A percentile compares a stretch with the other conserved stretches of the same genome.
Evolutionary conservation across 2,797 vertebrate species (phyloP).

Genomic region (Borostomias antarcticus): DNA sequence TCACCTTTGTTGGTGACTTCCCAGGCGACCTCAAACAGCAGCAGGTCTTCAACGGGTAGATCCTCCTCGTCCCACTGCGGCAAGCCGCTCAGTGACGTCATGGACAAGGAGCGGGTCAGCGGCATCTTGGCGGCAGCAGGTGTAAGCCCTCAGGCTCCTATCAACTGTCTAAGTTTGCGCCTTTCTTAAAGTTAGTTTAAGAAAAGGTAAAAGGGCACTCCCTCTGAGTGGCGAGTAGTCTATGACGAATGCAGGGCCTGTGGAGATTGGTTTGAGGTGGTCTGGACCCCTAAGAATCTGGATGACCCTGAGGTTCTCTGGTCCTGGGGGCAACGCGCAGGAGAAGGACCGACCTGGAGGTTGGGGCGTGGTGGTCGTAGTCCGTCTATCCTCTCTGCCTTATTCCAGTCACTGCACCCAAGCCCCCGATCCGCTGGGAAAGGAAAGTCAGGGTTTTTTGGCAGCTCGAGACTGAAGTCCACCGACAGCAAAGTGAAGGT

Average conservation of each 20-base stretch:
- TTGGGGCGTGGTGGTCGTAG: neutral
- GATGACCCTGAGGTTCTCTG: neutral
- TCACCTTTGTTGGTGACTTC: conserved; percentile 97
- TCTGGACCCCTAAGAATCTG: too few relatives aligned
- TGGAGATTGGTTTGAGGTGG: neutral
- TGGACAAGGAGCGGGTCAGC: conserved; percentile 86
- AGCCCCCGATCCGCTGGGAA: conserved; percentile 24
- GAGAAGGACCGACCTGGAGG: neutral
- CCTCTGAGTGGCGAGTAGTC: too few relatives aligned
- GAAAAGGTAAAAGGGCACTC: too few relatives aligned
- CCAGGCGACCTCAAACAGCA: conserved; percentile 96
- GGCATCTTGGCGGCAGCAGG: conserved; percentile 74
- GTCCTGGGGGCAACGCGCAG: neutral
- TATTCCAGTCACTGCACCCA: conserved; percentile 13
- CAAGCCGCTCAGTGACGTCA: conserved; percentile 89
- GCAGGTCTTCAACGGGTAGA: conserved; percentile 85
- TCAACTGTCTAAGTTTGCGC: neutral
- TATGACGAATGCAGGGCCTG: too few relatives aligned
- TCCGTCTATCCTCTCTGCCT: conserved; percentile 24
- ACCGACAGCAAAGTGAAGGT: conserved; percentile 29
- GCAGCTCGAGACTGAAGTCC: conserved; percentile 48
- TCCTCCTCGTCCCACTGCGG: conserved; percentile 87
- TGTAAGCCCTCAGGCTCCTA: neutral
- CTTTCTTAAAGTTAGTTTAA: neutral
- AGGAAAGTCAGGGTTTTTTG: conserved; percentile 20